Conservation (phyloP, 2,113 vertebrate species). For the Paracanthobrama guichenoti region DNA sequence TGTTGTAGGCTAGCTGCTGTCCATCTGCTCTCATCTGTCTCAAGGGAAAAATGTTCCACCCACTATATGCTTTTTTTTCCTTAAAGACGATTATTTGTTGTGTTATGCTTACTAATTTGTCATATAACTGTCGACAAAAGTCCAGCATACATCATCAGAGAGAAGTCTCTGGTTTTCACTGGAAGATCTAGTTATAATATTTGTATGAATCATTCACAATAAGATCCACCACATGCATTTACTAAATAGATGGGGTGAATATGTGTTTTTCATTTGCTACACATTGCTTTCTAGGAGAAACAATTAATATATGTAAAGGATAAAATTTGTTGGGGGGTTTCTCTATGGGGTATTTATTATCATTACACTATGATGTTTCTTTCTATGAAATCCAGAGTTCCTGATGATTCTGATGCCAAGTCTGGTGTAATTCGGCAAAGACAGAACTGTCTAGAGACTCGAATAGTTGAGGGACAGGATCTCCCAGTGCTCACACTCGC, state of each 20-base stretch:
- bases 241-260: no score
- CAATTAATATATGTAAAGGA: background rate
- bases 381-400: conserved; percentile 75
- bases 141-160: no score
- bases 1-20: conserved; percentile 17
- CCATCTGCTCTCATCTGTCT: conserved; percentile 18
- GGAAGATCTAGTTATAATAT: no score
- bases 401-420: conserved; percentile 83
- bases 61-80: background rate
- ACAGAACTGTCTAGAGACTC: conserved; percentile 87
- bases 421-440: conserved; percentile 88
- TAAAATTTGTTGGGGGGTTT: background rate
- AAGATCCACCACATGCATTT: no score
- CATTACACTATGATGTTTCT: background rate
- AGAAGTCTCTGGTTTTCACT: no score
- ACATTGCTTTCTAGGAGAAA: background rate
- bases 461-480: conserved; percentile 76
- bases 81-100: background rate
- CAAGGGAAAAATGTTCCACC: background rate
- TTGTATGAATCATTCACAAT: no score
- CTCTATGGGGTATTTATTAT: background rate
- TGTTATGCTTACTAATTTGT: background rate
- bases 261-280: background rate
- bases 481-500: conserved; percentile 76
- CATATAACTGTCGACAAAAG: no score